phyloP scores from a whole-genome alignment of 2,888 invertebrate genomes.

The Hirtodrosophila confusa region DNA sequence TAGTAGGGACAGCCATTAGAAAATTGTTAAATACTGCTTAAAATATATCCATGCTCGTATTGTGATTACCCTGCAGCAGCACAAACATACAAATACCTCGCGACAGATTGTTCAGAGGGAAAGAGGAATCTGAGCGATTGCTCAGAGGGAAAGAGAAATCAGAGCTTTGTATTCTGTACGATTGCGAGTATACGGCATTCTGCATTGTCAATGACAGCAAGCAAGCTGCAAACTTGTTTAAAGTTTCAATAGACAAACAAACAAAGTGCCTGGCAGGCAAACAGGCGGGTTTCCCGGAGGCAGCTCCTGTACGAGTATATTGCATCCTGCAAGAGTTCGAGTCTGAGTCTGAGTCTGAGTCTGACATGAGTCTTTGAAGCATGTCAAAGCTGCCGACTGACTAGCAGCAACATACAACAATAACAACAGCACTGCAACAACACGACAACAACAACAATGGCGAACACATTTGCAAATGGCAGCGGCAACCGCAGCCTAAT shows the following conservation, averaged over 20 bases:
- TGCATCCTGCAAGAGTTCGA: conserved; percentile 22
- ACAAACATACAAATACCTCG: conserved; percentile 28
- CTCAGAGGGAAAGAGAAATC: conserved; percentile 18
- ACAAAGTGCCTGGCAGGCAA: conserved; percentile 63
- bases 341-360: conserved; percentile 15
- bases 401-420: conserved; percentile 50
- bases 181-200: background rate
- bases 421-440: conserved; percentile 35
- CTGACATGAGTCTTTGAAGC: conserved; percentile 68
- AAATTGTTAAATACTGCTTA: conserved; percentile 23
- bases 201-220: conserved; percentile 34
- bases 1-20: background rate
- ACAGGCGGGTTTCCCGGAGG: conserved; percentile 18
- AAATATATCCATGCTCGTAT: conserved; percentile 21
- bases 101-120: conserved; percentile 36
- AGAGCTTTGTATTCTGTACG: conserved; percentile 28
- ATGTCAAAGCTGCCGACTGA: conserved; percentile 67
- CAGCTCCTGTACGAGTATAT: background rate
- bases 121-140: conserved; percentile 37
- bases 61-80: conserved; percentile 32
- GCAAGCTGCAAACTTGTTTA: conserved; percentile 66
- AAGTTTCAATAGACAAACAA: conserved; percentile 76
- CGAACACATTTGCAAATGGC: conserved; percentile 79
- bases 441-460: conserved; percentile 54
- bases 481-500: conserved; percentile 75